phyloP scores from a whole-genome alignment of 1,140 invertebrate species.

The Zaprionus vittiger region DNA sequence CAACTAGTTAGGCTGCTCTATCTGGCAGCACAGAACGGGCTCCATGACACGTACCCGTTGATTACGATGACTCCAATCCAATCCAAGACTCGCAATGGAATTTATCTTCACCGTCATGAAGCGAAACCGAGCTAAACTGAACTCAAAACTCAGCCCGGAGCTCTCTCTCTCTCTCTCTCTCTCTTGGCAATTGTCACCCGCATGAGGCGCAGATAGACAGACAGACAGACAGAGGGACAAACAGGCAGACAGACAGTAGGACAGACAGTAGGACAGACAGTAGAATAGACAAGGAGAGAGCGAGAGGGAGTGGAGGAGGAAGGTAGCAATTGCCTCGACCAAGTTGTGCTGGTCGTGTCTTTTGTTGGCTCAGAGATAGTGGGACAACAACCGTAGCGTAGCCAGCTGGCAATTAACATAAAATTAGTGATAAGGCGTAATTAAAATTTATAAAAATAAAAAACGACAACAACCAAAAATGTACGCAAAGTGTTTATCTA shows the following conservation, averaged over 20 bases:
- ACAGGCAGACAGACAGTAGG: neutral
- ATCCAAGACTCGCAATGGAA: constrained; percentile 1
- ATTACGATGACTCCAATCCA: constrained; percentile 32
- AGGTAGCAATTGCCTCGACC: constrained; percentile 5
- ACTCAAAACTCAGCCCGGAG: constrained; percentile 25
- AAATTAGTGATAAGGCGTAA: constrained; percentile 77
- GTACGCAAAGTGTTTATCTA: constrained; percentile 62
- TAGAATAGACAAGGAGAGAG: neutral
- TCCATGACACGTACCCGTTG: constrained; percentile 62
- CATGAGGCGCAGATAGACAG: constrained; percentile 35
- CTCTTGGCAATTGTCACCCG: constrained; percentile 62
- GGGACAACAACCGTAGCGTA: constrained; percentile 5
- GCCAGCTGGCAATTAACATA: constrained; percentile 78
- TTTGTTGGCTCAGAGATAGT: constrained; percentile 34
- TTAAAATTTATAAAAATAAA: constrained; percentile 73
- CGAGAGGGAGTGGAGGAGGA: too few relatives aligned
- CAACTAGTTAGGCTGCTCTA: constrained; percentile 15
- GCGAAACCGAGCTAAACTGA: neutral
- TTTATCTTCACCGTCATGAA: neutral
- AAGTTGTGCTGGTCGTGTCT: constrained; percentile 53
- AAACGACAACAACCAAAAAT: constrained; percentile 25
- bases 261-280: too few relatives aligned
- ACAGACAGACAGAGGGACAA: neutral
- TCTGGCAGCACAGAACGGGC: constrained; percentile 21
- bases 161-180: neutral